phyloP scores from a whole-genome alignment of 2,888 invertebrate genomes.

The Bellardia pandia region DNA sequence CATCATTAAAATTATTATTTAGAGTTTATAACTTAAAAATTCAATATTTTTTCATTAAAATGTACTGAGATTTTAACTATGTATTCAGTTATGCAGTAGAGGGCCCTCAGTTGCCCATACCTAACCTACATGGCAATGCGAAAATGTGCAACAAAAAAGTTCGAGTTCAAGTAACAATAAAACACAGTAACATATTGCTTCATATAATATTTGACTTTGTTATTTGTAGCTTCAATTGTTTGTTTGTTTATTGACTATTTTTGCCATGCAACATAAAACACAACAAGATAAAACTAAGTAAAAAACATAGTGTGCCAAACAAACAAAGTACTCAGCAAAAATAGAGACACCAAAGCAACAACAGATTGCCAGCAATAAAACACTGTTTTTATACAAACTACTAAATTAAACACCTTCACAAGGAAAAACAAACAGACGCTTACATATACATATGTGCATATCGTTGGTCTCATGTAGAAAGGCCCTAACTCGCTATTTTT shows the following conservation, averaged over 20 bases:
- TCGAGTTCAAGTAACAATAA: conserved; percentile 81
- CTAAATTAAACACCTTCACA: conserved; percentile 48
- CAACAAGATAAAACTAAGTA: conserved; percentile 34
- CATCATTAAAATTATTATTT: too few relatives aligned
- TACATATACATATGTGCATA: too few relatives aligned
- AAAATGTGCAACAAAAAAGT: conserved; percentile 76
- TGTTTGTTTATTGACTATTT: conserved; percentile 52
- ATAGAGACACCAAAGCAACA: conserved; percentile 5
- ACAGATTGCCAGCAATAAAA: background rate
- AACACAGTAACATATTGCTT: conserved; percentile 72
- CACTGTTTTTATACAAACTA: background rate
- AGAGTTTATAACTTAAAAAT: too few relatives aligned
- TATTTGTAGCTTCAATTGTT: conserved; percentile 42
- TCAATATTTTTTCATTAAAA: too few relatives aligned
- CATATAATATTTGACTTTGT: conserved; percentile 71
- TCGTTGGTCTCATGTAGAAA: too few relatives aligned
- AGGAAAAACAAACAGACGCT: background rate
- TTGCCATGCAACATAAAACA: conserved; percentile 36
- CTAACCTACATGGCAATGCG: conserved; percentile 7
- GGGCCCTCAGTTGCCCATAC: too few relatives aligned
- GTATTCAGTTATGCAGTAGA: too few relatives aligned
- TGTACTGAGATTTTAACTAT: too few relatives aligned
- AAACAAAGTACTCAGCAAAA: conserved; percentile 58
- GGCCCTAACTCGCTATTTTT: too few relatives aligned
- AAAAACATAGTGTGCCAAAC: conserved; percentile 37